Evolutionary conservation across 2,113 vertebrate genomes (phyloP), one percentile per base, ranked within the genome.

Genomic region (Muscicapa adusta): DNA sequence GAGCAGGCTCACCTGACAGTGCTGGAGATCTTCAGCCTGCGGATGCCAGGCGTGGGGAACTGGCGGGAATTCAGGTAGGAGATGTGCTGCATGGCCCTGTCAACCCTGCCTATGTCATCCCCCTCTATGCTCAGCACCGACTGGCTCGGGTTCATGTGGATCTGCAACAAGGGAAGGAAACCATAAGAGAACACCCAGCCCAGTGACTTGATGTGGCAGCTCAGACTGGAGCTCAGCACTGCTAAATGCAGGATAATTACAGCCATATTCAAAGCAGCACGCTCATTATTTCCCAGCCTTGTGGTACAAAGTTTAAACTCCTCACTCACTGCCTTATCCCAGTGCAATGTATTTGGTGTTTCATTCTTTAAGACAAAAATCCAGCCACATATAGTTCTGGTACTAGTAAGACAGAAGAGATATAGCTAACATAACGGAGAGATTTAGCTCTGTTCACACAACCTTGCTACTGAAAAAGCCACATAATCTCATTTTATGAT

Each of bases 61-160:
- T 99, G 99, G 8, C 99, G 98, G 1, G 99, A 99, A 96, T 99
- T 99, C 89, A 99, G 94, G 89, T 99, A 99, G 80, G 99, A 98
- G 25, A 99, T 81, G 75, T 98, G 99, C 94, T 99, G 99, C 99
- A 99, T 98, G 96, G 99, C 99, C 94, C 98, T 99, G 60, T 99
- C 99, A 9, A 99, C 98, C 31, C 98, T 98, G 45, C 98, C 98
- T 0, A 99, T 91, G 51, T 99, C 99, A 4, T 99, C 98, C 6
- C 99, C 99, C 77, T 99, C 99, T 53, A 99, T 66, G 9, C 97
- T 99, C 97, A 99, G 63, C 4, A 96, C 97, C 0, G 98, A 99
- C 96, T 98, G 99, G 94, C 98, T 99, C 12, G 99, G 99, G 96
- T 98, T 99, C 85, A 99, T 98, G 66, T 98, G 98, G 95, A 99